Evolutionary conservation across 2,797 vertebrate species (phyloP), one percentile per base, ranked within the genome.

Genomic region (Dipus sagitta): DNA sequence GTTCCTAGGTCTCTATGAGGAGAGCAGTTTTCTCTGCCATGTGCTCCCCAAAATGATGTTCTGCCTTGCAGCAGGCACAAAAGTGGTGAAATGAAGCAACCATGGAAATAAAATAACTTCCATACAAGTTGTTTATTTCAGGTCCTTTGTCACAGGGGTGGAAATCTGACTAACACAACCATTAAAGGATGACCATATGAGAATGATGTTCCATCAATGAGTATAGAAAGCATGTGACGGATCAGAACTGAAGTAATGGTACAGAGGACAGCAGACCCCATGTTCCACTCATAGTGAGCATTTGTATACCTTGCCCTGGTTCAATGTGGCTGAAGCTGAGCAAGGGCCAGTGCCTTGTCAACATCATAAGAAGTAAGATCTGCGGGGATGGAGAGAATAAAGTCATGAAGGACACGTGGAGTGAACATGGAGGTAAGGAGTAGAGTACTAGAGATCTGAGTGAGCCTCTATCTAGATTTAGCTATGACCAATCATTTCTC

Each of bases 401-500:
- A 0, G 26, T 62, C 4, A 13, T 9, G 26, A 9, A 64, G 23
- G 32, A 88, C 38, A 52, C 17, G 13, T 58, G 54, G 54, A 17
- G 54, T 3, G 3, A 13, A 14, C 54, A 58, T 2, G 7, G n/a
- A 26, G 21, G 5, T 10, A 9, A 71, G 38, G n/a, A 9, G 10
- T 1, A 18, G 52, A 20, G 30, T 2, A 21, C 24, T 26, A 1
- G 21, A 38, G 15, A 24, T 11, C 34, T 84, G 32, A 42, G 32
- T 47, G 18, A 20, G 15, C 28, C 72, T 64, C 20, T 13, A 76
- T 64, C 20, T 13, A 76, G 70, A 21, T 12, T 30, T 34, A n/a
- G 4, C 18, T 0, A 1, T 30, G 24, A 0, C 11, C 26, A 28
- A 60, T 4, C 0, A 52, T 34, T 30, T 18, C 70, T 42, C 65